A percentile compares a stretch with the other conserved stretches of the same genome.
Conservation (phyloP, 37 sponge, comb jelly and placozoan genomes). For the Haliclona indistincta region DNA sequence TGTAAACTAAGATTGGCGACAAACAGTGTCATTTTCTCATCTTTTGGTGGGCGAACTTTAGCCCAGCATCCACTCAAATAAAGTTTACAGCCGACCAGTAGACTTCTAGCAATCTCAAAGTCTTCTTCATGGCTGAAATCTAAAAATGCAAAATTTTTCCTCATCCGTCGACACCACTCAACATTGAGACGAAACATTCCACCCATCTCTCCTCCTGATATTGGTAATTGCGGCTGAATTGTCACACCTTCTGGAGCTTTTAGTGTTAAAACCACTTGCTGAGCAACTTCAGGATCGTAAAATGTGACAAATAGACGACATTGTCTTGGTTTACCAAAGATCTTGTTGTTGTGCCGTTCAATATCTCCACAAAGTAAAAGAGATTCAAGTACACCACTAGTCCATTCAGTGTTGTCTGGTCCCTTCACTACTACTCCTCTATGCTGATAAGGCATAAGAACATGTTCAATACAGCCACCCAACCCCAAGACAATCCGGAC, state of each 20-base stretch:
- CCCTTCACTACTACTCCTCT: constrained; percentile 36
- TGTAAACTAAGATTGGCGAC: constrained; percentile 7
- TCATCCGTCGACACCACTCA: constrained; percentile 50
- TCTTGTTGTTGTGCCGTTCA: background rate
- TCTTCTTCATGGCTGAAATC: constrained; percentile 11
- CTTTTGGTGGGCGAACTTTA: constrained; percentile 26
- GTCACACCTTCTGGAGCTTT: constrained; percentile 7
- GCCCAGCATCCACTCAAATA: background rate
- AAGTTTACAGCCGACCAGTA: background rate
- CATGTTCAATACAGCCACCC: constrained; percentile 51
- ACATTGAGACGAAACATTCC: constrained; percentile 41
- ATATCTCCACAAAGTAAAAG: constrained; percentile 17
- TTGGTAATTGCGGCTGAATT: background rate
- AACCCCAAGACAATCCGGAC: constrained; percentile 42
- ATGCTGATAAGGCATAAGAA: constrained; percentile 60
- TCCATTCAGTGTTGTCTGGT: background rate
- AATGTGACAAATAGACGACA: constrained; percentile 37
- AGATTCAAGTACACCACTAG: background rate
- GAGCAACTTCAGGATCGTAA: constrained; percentile 25
- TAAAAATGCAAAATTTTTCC: constrained; percentile 37
- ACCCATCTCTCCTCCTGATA: too few relatives aligned
- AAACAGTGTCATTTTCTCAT: constrained; percentile 28
- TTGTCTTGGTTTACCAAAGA: background rate
- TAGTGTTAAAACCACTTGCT: constrained; percentile 2
- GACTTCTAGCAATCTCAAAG: background rate